Evolutionary conservation across 2,888 invertebrate genomes (phyloP).

Genomic region (Ochropleura leucogaster): DNA sequence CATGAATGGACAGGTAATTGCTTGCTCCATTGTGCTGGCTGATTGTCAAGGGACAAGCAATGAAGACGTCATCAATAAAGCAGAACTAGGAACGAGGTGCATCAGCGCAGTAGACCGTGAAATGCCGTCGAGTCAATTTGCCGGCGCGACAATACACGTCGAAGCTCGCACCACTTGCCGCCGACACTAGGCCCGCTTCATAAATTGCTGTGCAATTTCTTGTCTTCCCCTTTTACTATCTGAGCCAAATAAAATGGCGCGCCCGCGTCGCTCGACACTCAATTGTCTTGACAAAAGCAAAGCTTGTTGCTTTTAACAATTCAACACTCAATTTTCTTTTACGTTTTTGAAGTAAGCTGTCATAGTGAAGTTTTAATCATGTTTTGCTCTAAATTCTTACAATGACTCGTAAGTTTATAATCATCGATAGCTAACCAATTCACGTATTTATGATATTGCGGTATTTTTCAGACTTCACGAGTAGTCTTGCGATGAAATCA

Average conservation of each 20-base stretch:
- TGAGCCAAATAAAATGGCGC: conserved; percentile 75
- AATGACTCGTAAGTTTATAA: background rate
- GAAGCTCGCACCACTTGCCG: conserved; percentile 68
- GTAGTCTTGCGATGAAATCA: conserved; percentile 63
- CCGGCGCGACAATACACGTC: conserved; percentile 80
- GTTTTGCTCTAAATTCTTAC: conserved; percentile 1
- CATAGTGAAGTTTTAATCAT: background rate
- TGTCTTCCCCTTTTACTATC: conserved; percentile 74
- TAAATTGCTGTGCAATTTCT: conserved; percentile 82
- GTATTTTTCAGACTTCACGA: conserved; percentile 36
- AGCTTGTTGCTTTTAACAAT: conserved; percentile 58
- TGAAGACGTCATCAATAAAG: conserved; percentile 77
- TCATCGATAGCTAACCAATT: conserved; percentile 9
- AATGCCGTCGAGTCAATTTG: conserved; percentile 86
- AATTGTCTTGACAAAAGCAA: conserved; percentile 64
- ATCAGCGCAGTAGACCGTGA: conserved; percentile 84
- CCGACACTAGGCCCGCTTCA: conserved; percentile 77
- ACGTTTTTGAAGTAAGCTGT: conserved; percentile 22
- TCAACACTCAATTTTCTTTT: conserved; percentile 51
- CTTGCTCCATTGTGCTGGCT: conserved; percentile 60
- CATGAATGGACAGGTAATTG: conserved; percentile 58
- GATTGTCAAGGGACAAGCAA: conserved; percentile 69
- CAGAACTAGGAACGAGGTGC: conserved; percentile 77
- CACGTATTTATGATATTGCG: conserved; percentile 8
- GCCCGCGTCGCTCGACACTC: conserved; percentile 56